Conservation (phyloP, 92 coral and sea anemone species). For the Isaurus tuberculatus region DNA sequence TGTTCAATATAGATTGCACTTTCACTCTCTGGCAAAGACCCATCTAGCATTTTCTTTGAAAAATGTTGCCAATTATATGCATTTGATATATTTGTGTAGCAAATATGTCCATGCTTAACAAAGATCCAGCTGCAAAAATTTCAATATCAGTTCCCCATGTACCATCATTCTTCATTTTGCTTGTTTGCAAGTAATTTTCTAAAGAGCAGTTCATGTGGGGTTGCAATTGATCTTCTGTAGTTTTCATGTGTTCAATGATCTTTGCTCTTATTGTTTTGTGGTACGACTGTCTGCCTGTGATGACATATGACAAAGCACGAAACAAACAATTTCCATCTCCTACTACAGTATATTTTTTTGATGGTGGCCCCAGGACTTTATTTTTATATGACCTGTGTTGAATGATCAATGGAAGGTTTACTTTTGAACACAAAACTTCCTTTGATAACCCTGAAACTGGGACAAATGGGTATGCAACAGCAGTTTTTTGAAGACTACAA, state of each 20-base stretch:
- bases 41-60: constrained; percentile 56
- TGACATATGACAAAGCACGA: constrained; percentile 7
- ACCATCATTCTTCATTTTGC: constrained; percentile 37
- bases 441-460: constrained; percentile 10
- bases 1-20: constrained; percentile 60
- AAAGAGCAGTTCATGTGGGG: constrained; percentile 1
- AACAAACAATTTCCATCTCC: constrained; percentile 45
- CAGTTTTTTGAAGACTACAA: neutral
- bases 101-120: constrained; percentile 47
- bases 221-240: neutral
- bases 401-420: constrained; percentile 24
- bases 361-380: constrained; percentile 33
- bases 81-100: constrained; percentile 48
- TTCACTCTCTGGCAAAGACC: constrained; percentile 40
- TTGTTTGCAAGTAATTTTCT: neutral
- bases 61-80: constrained; percentile 47
- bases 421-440: constrained; percentile 34
- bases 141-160: constrained; percentile 10
- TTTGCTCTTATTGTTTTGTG: constrained; percentile 20
- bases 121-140: constrained; percentile 48
- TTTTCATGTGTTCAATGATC: neutral
- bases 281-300: constrained; percentile 29
- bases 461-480: constrained; percentile 17
- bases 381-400: neutral
- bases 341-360: neutral